These are phyloP conservation scores for Hydrophis major DNA, from an alignment of 2,797 vertebrate genomes.

Conservation along the genomic window DNA sequence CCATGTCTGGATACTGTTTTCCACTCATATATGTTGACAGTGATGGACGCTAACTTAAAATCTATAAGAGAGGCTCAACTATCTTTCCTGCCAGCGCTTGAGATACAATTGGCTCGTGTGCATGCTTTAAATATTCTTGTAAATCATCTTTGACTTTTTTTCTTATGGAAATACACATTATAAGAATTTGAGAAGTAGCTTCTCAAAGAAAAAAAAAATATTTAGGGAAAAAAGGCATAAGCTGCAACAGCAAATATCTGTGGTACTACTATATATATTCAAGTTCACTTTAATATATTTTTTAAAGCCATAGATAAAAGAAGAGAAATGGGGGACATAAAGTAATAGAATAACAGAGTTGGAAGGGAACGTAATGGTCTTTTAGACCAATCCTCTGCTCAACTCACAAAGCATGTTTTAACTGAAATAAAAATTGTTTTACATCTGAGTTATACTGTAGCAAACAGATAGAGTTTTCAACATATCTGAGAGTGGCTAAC, in stretches of 20 bases:
- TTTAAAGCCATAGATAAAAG: not conserved
- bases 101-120: not conserved
- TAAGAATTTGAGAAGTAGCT: not conserved
- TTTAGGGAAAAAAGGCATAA: not conserved
- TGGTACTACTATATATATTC: not conserved
- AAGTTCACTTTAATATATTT: not conserved
- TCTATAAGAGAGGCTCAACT: not conserved
- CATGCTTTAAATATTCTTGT: not conserved
- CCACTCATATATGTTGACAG: not conserved
- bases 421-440: not conserved
- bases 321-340: not conserved
- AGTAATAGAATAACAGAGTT: not conserved
- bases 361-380: not conserved
- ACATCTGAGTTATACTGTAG: not conserved
- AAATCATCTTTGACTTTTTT: not conserved
- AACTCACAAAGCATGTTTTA: not conserved
- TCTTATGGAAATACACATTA: not conserved
- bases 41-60: conserved; percentile 6
- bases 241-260: not conserved
- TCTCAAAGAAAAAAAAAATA: not conserved
- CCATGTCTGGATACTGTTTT: conserved; percentile 20
- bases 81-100: not conserved
- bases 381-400: not conserved
- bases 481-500: not conserved
- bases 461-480: not conserved